Conservation (phyloP, 2,797 vertebrate genomes). For the Chelonia mydas region DNA sequence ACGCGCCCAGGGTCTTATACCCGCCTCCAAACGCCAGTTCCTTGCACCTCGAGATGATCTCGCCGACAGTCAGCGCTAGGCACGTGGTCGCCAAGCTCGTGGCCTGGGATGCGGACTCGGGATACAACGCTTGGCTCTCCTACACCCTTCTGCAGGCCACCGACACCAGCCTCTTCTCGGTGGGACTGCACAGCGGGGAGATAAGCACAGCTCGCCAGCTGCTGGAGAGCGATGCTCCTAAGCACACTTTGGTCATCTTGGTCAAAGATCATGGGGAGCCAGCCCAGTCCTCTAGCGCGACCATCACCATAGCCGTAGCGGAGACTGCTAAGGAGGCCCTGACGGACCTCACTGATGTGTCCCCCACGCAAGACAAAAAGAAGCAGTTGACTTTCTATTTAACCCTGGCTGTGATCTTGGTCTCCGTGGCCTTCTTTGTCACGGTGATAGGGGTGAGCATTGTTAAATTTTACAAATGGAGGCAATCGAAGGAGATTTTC, state of each 20-base stretch:
- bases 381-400: constrained; percentile 87
- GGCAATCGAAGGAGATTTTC: constrained; percentile 79
- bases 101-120: constrained; percentile 86
- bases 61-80: constrained; percentile 78
- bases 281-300: constrained; percentile 81
- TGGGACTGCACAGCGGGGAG: constrained; percentile 82
- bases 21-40: constrained; percentile 77
- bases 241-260: constrained; percentile 83
- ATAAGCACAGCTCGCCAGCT: constrained; percentile 84
- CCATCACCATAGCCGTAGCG: constrained; percentile 83
- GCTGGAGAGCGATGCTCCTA: constrained; percentile 82
- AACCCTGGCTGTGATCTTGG: constrained; percentile 85
- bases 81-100: constrained; percentile 88
- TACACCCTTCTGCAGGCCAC: constrained; percentile 84
- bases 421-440: constrained; percentile 86
- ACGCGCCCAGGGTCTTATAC: constrained; percentile 83
- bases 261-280: constrained; percentile 86
- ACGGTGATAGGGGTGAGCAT: constrained; percentile 80
- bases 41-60: constrained; percentile 74
- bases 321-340: constrained; percentile 84
- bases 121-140: constrained; percentile 90
- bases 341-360: constrained; percentile 80
- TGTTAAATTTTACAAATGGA: constrained; percentile 84
- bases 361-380: constrained; percentile 75
- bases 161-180: constrained; percentile 86